phyloP scores from a whole-genome alignment of 2,113 vertebrate genomes.

The Periophthalmodon schlosseri region DNA sequence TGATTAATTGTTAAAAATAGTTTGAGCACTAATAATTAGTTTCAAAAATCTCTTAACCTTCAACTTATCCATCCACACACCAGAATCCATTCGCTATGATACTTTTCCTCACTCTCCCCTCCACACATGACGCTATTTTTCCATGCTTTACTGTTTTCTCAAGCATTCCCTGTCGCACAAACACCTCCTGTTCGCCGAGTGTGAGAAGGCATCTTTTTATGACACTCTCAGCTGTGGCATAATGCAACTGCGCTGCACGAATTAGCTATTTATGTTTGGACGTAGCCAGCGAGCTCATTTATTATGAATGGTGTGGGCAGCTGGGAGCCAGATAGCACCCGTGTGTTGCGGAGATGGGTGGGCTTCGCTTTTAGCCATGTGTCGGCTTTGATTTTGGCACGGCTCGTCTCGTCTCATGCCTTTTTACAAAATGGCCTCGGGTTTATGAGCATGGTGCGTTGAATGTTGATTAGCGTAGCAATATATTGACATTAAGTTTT shows the following conservation, averaged over 20 bases:
- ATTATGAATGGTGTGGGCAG: conserved; percentile 70
- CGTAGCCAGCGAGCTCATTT: conserved; percentile 65
- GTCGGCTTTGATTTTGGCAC: conserved; percentile 61
- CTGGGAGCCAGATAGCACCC: conserved; percentile 40
- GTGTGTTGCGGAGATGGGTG: conserved; percentile 22
- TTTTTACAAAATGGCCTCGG: conserved; percentile 36
- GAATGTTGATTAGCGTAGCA: conserved; percentile 39
- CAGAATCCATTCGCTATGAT: background rate
- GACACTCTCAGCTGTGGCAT: conserved; percentile 44
- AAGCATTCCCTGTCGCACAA: conserved; percentile 19
- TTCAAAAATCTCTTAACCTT: background rate
- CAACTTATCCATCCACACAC: background rate
- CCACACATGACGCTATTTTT: conserved; percentile 13
- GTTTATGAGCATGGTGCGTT: conserved; percentile 25
- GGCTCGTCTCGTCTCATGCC: conserved; percentile 39
- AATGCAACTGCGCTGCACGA: conserved; percentile 59
- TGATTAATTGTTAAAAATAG: no score
- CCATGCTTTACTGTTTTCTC: background rate
- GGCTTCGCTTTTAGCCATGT: conserved; percentile 52
- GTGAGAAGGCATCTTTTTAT: conserved; percentile 24
- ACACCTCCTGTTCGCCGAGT: conserved; percentile 32
- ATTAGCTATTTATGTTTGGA: conserved; percentile 74
- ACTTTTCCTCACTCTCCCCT: conserved; percentile 1
- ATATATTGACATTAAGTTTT: background rate
- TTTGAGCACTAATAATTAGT: no score